Percentiles rank a stretch among this genome's conserved stretches.
These are phyloP conservation scores for Brachyopa scutellaris DNA, from an alignment of 2,888 invertebrate species.

Conservation along the genomic window DNA sequence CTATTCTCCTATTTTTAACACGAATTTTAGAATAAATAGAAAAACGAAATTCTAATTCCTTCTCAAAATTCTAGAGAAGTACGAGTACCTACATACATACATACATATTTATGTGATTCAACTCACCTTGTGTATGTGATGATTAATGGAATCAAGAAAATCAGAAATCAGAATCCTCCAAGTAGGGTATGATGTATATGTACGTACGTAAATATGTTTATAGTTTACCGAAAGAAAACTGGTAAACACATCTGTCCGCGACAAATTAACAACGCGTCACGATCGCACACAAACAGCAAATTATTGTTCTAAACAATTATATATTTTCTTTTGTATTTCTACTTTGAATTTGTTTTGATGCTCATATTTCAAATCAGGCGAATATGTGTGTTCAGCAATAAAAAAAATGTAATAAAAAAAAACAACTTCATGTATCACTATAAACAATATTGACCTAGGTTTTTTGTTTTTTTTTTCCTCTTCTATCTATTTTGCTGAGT, in stretches of 20 bases:
- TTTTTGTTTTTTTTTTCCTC: slow-evolving; percentile 61
- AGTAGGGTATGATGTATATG: not conserved
- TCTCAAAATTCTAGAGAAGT: not conserved
- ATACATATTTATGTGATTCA: not conserved
- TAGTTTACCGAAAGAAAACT: not conserved
- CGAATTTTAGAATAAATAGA: not conserved
- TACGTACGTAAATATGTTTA: too few relatives aligned
- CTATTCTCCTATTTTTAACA: not conserved
- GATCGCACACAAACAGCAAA: slow-evolving; percentile 25
- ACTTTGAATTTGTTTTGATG: slow-evolving; percentile 28
- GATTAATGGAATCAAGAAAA: slow-evolving; percentile 1
- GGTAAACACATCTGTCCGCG: slow-evolving; percentile 12
- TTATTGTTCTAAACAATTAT: slow-evolving; percentile 32
- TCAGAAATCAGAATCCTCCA: not conserved
- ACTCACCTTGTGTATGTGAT: slow-evolving; percentile 29
- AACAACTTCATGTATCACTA: slow-evolving; percentile 68
- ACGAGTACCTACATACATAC: too few relatives aligned
- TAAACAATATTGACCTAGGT: slow-evolving; percentile 73
- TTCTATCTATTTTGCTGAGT: slow-evolving; percentile 61
- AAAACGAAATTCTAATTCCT: not conserved
- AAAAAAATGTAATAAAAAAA: slow-evolving; percentile 46
- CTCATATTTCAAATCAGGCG: slow-evolving; percentile 15
- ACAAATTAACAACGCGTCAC: slow-evolving; percentile 28
- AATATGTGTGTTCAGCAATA: slow-evolving; percentile 30
- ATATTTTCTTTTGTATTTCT: not conserved